These are phyloP conservation scores for Graphium colonna DNA, from an alignment of 2,888 invertebrate species.

Conservation along the genomic window DNA sequence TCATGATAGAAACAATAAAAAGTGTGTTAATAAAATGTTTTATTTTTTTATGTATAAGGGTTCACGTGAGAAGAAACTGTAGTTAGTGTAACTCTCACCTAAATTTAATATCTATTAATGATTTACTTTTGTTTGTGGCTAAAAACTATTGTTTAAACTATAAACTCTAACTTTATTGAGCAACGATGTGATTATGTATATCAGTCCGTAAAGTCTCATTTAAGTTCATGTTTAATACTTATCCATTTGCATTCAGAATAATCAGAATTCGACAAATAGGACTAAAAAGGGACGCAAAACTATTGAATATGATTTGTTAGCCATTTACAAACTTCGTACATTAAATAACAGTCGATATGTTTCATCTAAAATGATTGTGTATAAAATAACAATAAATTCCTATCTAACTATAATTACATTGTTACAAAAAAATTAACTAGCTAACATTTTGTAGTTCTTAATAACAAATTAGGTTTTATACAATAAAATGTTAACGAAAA, in stretches of 20 bases:
- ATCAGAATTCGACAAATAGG: neutral
- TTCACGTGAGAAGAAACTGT: neutral
- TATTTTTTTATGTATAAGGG: neutral
- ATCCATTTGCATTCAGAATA: neutral
- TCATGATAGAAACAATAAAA: too few species aligned
- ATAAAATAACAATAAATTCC: slow-evolving; percentile 10
- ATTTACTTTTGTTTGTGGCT: neutral
- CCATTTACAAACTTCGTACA: slow-evolving; percentile 1
- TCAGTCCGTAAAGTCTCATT: slow-evolving; percentile 18
- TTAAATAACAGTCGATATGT: neutral
- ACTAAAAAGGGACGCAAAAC: slow-evolving; percentile 1
- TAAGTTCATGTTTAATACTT: neutral
- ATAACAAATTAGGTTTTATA: slow-evolving; percentile 13
- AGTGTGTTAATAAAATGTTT: neutral
- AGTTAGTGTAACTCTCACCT: neutral
- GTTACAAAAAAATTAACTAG: slow-evolving; percentile 11
- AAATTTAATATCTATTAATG: neutral
- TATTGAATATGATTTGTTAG: slow-evolving; percentile 1
- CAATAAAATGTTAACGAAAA: slow-evolving; percentile 23
- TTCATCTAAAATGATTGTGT: slow-evolving; percentile 12
- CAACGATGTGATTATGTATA: slow-evolving; percentile 20
- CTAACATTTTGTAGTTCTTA: slow-evolving; percentile 9
- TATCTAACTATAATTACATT: slow-evolving; percentile 9
- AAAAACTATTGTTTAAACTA: slow-evolving; percentile 4
- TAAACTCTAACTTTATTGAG: slow-evolving; percentile 22